A percentile compares a stretch with the other conserved stretches of the same genome.
Evolutionary conservation across 2,797 vertebrate genomes (phyloP).

Genomic region (Oreochromis mossambicus): DNA sequence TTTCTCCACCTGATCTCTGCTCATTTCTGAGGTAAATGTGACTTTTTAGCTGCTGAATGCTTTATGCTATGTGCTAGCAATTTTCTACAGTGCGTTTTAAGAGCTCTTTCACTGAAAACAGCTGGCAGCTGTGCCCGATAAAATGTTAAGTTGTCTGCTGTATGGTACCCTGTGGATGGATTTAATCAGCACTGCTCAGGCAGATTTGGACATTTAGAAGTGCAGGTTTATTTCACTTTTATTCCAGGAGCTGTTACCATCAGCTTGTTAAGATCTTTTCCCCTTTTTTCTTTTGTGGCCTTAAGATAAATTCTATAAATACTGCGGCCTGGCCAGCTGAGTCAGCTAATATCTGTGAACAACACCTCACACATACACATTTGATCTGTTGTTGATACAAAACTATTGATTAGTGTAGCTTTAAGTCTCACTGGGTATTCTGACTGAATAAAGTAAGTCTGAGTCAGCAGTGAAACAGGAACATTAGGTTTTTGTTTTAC

Average conservation of each 20-base stretch:
- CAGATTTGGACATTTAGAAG: neutral
- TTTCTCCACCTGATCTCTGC: neutral
- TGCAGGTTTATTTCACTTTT: neutral
- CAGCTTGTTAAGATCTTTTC: neutral
- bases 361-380: neutral
- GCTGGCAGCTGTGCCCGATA: neutral
- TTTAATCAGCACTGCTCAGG: neutral
- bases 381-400: neutral
- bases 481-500: constrained; percentile 27
- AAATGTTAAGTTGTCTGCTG: neutral
- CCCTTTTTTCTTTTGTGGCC: neutral
- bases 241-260: neutral
- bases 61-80: neutral
- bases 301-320: neutral
- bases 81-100: neutral
- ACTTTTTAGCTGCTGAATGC: neutral
- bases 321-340: neutral
- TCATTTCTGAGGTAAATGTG: neutral
- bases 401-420: neutral
- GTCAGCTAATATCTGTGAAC: neutral
- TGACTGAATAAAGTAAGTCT: neutral
- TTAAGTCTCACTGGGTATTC: neutral
- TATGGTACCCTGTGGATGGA: neutral
- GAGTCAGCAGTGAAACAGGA: neutral
- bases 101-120: neutral